Base-by-base conservation (phyloP, 2,888 invertebrate genomes). In the Chirona hameri region DNA sequence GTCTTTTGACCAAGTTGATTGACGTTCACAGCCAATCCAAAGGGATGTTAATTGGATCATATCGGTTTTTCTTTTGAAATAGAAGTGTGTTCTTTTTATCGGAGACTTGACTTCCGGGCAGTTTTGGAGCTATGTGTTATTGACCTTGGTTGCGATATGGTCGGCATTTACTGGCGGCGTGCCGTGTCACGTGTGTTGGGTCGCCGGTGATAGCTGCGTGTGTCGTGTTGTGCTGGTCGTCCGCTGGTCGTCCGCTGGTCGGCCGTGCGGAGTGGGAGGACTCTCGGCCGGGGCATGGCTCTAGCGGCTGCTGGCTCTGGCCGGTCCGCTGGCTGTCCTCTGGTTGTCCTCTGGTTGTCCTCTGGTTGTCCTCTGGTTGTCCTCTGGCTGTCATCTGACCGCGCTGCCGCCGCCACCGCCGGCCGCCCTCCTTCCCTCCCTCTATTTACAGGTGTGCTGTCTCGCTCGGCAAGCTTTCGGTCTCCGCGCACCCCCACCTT, bases 401-500 rank as follows among this genome's bases (percentile, higher is more conserved):
- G 7, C 9, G 24, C 60, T 60, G 60, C 24, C 24, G 31, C 31
- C 72, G 31, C 27, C 31, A 18, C 31, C 24, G 72, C 65, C 12
- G 14, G n/a, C 7, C 65, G 31, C 72, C 29, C 7, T 0, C 18
- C 18, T 4, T 15, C 39, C 39, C 69, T 29, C 24, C 31, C 72
- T 69, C 18, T n/a, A n/a, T 15, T 84, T 60, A 60, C 82, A 82
- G 83, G 83, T 60, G 55, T 76, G 48, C 27, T 57, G 31, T 24
- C 39, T 0, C 57, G 52, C 72, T 39, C 81, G 39, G 39, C 60
- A 55, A 55, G n/a, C 18, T 46, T 81, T 29, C 82, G 55, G 29
- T 76, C n/a, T 65, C 82, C 52, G 27, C 81, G 52, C 27, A 27
- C 27, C 27, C 24, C 48, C 52, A 29, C 9, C 27, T 29, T n/a